phyloP scores from a whole-genome alignment of 2,797 vertebrate species.

The Otolemur crassicaudatus region DNA sequence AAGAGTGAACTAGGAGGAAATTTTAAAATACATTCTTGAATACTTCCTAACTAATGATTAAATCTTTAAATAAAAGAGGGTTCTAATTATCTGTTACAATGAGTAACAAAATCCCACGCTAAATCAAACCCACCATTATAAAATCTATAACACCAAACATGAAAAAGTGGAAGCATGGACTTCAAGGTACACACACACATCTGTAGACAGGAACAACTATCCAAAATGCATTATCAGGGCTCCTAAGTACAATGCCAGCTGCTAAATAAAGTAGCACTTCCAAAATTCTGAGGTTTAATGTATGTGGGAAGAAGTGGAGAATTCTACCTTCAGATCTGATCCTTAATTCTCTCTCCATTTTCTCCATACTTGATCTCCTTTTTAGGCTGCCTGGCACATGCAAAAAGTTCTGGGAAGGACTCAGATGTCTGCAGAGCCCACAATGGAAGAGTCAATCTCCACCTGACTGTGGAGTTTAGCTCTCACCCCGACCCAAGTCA shows the following conservation, averaged over 20 bases:
- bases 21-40: neutral
- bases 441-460: neutral
- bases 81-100: neutral
- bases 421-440: neutral
- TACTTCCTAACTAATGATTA: too few relatives aligned
- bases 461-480: neutral
- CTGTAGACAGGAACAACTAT: neutral
- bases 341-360: neutral
- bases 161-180: neutral
- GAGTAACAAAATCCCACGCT: neutral
- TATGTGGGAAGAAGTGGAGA: neutral
- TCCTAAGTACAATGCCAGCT: neutral
- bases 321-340: fast-evolving
- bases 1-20: neutral
- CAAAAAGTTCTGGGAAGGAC: neutral
- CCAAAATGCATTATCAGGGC: neutral
- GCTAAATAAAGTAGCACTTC: neutral
- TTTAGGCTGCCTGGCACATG: neutral
- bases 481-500: neutral
- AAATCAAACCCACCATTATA: neutral
- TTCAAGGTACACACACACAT: neutral
- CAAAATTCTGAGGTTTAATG: neutral
- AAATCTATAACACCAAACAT: neutral
- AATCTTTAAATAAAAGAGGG: neutral
- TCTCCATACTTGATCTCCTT: neutral